Conservation (phyloP, 2,797 vertebrate species). For the Pangasius larnaudii region DNA sequence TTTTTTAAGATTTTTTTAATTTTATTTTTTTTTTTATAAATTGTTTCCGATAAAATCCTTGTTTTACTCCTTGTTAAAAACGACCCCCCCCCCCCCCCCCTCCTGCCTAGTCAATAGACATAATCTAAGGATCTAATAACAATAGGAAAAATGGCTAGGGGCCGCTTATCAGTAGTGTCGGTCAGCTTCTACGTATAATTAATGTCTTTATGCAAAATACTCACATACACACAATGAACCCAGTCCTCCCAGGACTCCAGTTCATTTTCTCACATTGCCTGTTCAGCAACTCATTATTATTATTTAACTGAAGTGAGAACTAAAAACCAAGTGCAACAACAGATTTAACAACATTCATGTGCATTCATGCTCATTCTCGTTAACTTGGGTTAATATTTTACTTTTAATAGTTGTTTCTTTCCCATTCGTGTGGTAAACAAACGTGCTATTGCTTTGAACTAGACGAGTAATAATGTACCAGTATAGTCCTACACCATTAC, state of each 20-base stretch:
- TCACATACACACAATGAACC: not conserved
- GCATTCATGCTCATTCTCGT: not conserved
- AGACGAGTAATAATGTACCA: not conserved
- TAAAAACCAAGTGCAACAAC: not conserved
- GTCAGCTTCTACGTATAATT: not conserved
- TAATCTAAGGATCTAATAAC: not conserved
- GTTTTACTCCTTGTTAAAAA: no score
- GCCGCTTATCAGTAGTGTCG: not conserved
- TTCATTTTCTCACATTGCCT: not conserved
- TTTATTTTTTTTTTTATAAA: no score
- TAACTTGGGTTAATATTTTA: not conserved
- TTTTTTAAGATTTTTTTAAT: no score
- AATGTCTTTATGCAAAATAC: constrained; percentile 9
- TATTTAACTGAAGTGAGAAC: not conserved
- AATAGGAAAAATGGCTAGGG: not conserved
- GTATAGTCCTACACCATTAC: not conserved
- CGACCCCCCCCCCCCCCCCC: no score
- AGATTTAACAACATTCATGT: not conserved
- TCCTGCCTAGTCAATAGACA: not conserved
- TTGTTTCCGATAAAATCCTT: no score
- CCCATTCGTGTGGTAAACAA: not conserved
- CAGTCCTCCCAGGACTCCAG: not conserved
- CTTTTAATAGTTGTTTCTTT: not conserved
- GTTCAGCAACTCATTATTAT: not conserved
- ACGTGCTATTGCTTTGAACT: not conserved